Conservation (phyloP, 2,113 vertebrate genomes). For the Heteronetta atricapilla region DNA sequence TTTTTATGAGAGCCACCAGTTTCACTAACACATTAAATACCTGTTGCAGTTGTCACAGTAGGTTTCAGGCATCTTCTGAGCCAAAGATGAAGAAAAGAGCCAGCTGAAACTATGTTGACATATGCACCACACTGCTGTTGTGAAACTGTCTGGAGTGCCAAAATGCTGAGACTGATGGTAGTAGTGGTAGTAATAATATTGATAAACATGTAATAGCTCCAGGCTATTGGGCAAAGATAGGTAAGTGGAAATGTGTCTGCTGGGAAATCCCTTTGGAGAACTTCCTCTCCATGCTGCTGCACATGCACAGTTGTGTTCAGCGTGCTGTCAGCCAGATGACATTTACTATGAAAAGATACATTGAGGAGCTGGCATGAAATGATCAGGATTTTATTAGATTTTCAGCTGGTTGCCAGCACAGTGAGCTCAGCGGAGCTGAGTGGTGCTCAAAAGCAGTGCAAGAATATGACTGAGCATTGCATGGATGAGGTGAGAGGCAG, state of each 20-base stretch:
- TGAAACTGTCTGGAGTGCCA: neutral
- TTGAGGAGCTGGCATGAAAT: conserved; percentile 19
- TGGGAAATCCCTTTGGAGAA: conserved; percentile 5
- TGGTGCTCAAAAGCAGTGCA: neutral
- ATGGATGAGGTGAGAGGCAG: neutral
- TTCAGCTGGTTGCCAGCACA: neutral
- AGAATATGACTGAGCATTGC: neutral
- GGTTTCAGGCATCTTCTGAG: conserved; percentile 5
- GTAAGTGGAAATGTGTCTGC: neutral
- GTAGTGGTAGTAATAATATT: conserved; percentile 9
- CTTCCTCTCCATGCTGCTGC: neutral
- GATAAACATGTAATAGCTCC: conserved; percentile 17
- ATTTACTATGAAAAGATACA: neutral
- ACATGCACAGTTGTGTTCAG: neutral
- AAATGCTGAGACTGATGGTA: neutral
- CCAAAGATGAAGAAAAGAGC: conserved; percentile 1
- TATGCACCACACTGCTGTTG: neutral
- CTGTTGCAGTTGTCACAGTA: neutral
- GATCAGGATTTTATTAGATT: neutral
- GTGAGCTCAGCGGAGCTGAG: neutral
- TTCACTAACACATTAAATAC: neutral
- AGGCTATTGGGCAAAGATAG: conserved; percentile 36
- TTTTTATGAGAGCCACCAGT: neutral
- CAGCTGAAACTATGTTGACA: neutral
- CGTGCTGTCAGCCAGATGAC: neutral